Evolutionary conservation across 2,888 invertebrate genomes (phyloP), one percentile per base, ranked within the genome.

Genomic region (Acrocyrtus sp.): DNA sequence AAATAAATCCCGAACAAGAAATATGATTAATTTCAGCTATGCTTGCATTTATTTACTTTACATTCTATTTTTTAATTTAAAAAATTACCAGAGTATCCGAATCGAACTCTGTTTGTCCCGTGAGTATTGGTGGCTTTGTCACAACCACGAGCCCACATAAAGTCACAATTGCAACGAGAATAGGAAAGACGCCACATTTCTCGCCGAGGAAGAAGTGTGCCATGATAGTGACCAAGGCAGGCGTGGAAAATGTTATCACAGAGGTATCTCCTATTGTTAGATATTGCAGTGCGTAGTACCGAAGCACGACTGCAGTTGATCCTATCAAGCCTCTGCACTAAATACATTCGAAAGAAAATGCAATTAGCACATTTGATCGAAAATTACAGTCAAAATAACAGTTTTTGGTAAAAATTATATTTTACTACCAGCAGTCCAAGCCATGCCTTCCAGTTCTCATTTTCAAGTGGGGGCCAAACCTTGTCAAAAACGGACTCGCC

Each of bases 171-270:
- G 75, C 76, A 12, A 76, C 61, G n/a, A 81, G n/a, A 41, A 80
- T 70, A 4, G 78, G 77, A 47, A 81, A 72, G 1, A 78, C 65
- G 2, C 80, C 80, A 34, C 73, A 76, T 70, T 60, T 77, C 43
- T 81, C 81, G 19, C 76, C 74, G 15, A 81, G 60, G 22, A 78
- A 76, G 61, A 81, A 79, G 56, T 79, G 81, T 5, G 81, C 81
- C 26, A 81, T 22, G 12, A 80, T 73, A 0, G 80, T 78, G 15
- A 80, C 81, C 2, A 81, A 63, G 15, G 78, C 78, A 3, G 81
- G 80, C 1, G 80, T 74, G 22, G 69, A 69, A 56, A 78, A 80
- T 2, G 79, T 77, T 22, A 81, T 81, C 15, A 80, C 80, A 3
- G 74, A 63, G 2, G 80, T 76, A 51, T 81, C 80, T 15, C 76